Conservation (phyloP, 2,113 vertebrate genomes). For the Grallaria varia region DNA sequence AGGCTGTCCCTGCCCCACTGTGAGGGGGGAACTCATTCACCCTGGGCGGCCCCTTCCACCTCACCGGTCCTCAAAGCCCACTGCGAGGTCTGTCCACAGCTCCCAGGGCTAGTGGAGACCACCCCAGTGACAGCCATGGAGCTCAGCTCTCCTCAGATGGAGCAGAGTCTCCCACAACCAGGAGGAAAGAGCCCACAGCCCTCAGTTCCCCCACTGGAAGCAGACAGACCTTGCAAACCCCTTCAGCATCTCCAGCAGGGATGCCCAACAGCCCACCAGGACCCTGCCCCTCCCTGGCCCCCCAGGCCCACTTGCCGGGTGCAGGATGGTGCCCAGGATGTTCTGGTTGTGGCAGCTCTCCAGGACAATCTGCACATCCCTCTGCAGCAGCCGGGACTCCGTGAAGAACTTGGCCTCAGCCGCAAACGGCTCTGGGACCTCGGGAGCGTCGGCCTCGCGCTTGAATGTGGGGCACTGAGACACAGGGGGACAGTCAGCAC, state of each 20-base stretch:
- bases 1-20: neutral
- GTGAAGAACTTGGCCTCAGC: slow-evolving; percentile 98
- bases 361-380: slow-evolving; percentile 96
- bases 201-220: neutral
- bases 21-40: rapidly evolving
- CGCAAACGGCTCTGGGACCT: slow-evolving; percentile 89
- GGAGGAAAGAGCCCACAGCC: neutral
- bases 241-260: rapidly evolving
- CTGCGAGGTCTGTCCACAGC: neutral
- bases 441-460: slow-evolving; percentile 86
- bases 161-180: neutral
- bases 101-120: neutral
- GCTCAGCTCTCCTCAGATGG: neutral
- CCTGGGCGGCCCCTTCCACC: rapidly evolving
- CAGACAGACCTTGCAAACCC: rapidly evolving
- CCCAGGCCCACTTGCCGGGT: slow-evolving; percentile 79
- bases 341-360: slow-evolving; percentile 98
- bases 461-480: slow-evolving; percentile 91
- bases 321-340: slow-evolving; percentile 93
- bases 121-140: rapidly evolving
- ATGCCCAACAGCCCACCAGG: neutral
- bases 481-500: neutral
- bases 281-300: neutral
- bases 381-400: slow-evolving; percentile 91
- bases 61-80: neutral